These are phyloP conservation scores for Rhopilema esculentum DNA, from an alignment of 30 jellyfish, hydroid and myxozoan species.

Conservation along the genomic window DNA sequence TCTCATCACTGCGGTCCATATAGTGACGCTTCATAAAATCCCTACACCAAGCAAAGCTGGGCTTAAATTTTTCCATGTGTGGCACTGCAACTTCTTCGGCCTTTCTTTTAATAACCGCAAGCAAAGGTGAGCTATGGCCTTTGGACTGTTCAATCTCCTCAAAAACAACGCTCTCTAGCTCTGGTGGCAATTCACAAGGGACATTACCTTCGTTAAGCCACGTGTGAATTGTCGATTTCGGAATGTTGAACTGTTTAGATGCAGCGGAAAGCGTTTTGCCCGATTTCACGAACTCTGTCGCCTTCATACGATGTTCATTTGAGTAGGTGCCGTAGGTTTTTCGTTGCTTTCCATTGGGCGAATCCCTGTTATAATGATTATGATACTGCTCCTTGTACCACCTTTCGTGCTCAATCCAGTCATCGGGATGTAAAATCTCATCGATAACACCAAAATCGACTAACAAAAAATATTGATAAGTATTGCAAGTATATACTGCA, in stretches of 20 bases:
- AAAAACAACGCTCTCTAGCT: conserved; percentile 64
- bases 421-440: conserved; percentile 73
- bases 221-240: conserved; percentile 78
- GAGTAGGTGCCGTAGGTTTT: conserved; percentile 81
- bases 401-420: conserved; percentile 83
- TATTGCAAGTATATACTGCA: no score
- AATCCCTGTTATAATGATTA: conserved; percentile 53
- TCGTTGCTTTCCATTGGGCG: conserved; percentile 33
- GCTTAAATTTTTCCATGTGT: conserved; percentile 65
- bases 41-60: conserved; percentile 85
- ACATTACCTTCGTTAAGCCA: conserved; percentile 76
- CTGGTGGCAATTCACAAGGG: conserved; percentile 72
- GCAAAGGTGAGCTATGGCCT: conserved; percentile 60
- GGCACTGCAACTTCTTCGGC: conserved; percentile 80
- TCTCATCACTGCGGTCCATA: conserved; percentile 54
- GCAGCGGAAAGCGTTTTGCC: conserved; percentile 80
- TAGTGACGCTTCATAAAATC: conserved; percentile 79
- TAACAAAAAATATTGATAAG: neutral
- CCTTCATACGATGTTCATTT: conserved; percentile 66
- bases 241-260: conserved; percentile 68
- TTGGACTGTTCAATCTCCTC: conserved; percentile 62
- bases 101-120: conserved; percentile 58
- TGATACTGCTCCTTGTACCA: conserved; percentile 86
- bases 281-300: conserved; percentile 68
- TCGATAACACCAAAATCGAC: conserved; percentile 67